Conservation (phyloP, 2,888 invertebrate species). For the Dicroscelio sp. region DNA sequence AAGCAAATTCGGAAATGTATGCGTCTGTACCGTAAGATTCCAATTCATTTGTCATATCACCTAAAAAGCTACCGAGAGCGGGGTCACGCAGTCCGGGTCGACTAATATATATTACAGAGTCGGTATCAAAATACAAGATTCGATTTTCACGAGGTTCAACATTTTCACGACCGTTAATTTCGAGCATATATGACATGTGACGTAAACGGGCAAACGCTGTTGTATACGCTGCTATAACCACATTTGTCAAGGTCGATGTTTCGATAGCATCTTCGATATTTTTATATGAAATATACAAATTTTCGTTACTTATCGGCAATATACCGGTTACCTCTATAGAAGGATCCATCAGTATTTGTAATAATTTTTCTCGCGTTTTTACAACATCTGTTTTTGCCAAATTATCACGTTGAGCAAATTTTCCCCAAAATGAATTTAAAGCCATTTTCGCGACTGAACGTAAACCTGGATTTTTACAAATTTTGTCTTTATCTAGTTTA, state of each 20-base stretch:
- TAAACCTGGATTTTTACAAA: constrained; percentile 31
- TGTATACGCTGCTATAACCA: no score
- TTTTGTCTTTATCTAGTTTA: no score
- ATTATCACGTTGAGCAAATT: constrained; percentile 53
- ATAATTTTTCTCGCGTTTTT: neutral
- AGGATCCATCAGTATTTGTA: neutral
- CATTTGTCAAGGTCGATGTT: neutral
- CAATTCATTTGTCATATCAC: constrained; percentile 66
- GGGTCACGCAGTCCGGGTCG: neutral
- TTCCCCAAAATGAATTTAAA: constrained; percentile 53
- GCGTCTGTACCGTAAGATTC: neutral
- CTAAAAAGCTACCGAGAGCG: constrained; percentile 18
- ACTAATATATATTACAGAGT: neutral
- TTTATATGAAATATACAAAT: neutral
- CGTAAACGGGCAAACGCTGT: no score
- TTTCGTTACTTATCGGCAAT: neutral
- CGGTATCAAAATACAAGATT: no score
- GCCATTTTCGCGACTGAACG: constrained; percentile 12
- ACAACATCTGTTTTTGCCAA: constrained; percentile 17
- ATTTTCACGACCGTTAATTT: no score
- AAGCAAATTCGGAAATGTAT: constrained; percentile 47
- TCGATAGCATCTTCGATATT: neutral
- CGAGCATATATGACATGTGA: no score
- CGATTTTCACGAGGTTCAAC: no score
- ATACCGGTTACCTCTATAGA: neutral